Base-by-base conservation (phyloP, 2,113 vertebrate species). In the Azemiops feae region DNA sequence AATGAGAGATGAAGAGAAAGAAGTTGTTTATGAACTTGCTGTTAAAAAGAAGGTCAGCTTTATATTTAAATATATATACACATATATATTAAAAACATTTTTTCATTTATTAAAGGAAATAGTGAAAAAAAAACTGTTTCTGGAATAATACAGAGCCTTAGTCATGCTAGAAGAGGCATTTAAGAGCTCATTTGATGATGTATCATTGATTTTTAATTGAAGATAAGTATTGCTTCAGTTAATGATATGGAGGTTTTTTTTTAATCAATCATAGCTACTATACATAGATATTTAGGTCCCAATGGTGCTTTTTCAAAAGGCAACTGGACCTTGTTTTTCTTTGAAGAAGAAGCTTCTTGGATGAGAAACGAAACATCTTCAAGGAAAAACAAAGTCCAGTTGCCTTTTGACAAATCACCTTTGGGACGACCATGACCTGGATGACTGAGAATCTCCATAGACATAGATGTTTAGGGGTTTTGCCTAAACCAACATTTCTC, bases 1-100 rank as follows among this genome's bases (percentile, higher is more conserved):
- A 54, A 96, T 99, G 96, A 98, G 97, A 96, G 98, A 99, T 93
- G 98, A 99, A 95, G 99, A 99, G 96, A 99, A 98, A 92, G 98
- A 98, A 95, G 97, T 99, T 7, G 97, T 99, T 60, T 94, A 96
- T 91, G 98, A 99, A 86, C 98, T 99, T 92, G 98, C 97, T 94
- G 92, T 97, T 18, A 96, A 95, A 58, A 98, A 96, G 90, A 98
- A 97, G 98, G 99, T 99, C 23, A 54, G 92, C 90, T 85, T 12
- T 14, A 69, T 58, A 58, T 39, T 9, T 81, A 16, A 11, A 8
- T 43, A 47, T 16, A 23, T 12, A 30, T 1, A n/a, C n/a, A n/a
- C n/a, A 45, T 2, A 7, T 3, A 47, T 34, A 47, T 20, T 43
- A n/a, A 3, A 43, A 27, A 12, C 27, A 47, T 23, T 10, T 87